Evolutionary conservation across 2,888 invertebrate genomes (phyloP).

Genomic region (Scaptomyza cyrtandrae): DNA sequence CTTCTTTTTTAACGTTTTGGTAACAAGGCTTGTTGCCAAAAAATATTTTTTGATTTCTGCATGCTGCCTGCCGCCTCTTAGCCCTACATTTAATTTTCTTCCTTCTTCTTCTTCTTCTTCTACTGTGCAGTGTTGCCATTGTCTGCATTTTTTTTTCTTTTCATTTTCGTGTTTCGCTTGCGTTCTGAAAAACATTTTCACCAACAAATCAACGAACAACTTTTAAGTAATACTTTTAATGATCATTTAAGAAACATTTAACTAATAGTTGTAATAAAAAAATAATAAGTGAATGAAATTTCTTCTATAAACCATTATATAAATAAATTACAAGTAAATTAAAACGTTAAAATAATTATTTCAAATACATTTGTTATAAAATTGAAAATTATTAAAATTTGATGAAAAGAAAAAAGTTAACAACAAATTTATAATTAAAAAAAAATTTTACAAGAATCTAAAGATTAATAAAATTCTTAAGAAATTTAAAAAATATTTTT

Average conservation of each 20-base stretch:
- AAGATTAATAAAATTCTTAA: too few species aligned
- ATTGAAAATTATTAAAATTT: too few species aligned
- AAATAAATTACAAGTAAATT: too few species aligned
- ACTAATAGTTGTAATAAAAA: neutral
- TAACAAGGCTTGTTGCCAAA: conserved; percentile 66
- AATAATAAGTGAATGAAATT: too few species aligned
- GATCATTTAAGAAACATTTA: neutral
- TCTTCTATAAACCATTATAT: too few species aligned
- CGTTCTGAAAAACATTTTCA: conserved; percentile 13
- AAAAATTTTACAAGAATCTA: too few species aligned
- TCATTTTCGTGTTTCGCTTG: neutral
- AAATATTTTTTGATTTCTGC: conserved; percentile 43
- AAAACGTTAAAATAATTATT: too few species aligned
- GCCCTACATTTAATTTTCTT: conserved; percentile 35
- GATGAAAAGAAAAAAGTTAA: neutral
- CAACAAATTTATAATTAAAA: too few species aligned
- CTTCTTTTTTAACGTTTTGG: conserved; percentile 6
- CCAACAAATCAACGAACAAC: neutral
- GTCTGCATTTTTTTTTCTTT: conserved; percentile 10
- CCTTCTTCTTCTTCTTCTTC: conserved; percentile 15
- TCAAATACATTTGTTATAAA: too few species aligned
- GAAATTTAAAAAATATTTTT: too few species aligned
- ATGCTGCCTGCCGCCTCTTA: conserved; percentile 11
- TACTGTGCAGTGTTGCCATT: conserved; percentile 12
- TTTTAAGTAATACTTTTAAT: neutral